A percentile compares a stretch with the other conserved stretches of the same genome.
Conservation (phyloP, 2,888 invertebrate genomes). For the Drosophila dives region DNA sequence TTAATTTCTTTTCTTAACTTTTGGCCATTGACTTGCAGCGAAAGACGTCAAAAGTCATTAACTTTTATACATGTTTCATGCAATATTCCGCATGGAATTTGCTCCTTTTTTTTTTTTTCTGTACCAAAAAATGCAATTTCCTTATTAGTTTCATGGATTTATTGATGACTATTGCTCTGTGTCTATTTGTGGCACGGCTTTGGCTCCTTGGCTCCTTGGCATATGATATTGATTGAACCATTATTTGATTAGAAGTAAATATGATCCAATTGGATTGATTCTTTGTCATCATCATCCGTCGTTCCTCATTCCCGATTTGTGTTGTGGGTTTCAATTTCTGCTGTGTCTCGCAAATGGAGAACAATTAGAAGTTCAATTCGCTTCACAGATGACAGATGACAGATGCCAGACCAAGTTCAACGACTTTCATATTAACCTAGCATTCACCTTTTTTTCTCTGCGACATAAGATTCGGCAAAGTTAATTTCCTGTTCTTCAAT, state of each 20-base stretch:
- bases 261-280: slow-evolving; percentile 52
- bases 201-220: neutral
- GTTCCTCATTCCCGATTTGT: slow-evolving; percentile 3
- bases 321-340: slow-evolving; percentile 21
- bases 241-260: slow-evolving; percentile 56
- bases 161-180: slow-evolving; percentile 19
- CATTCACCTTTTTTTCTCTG: neutral
- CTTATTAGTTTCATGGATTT: slow-evolving; percentile 54
- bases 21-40: slow-evolving; percentile 67
- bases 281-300: slow-evolving; percentile 23
- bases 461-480: slow-evolving; percentile 33
- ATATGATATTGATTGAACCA: slow-evolving; percentile 29
- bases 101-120: no score
- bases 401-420: slow-evolving; percentile 42
- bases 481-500: slow-evolving; percentile 56
- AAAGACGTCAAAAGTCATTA: slow-evolving; percentile 71
- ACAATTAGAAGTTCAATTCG: slow-evolving; percentile 58
- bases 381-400: slow-evolving; percentile 5
- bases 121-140: slow-evolving; percentile 65
- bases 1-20: slow-evolving; percentile 56
- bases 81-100: neutral
- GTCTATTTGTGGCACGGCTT: slow-evolving; percentile 18
- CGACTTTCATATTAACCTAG: slow-evolving; percentile 41
- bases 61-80: slow-evolving; percentile 52
- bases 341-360: slow-evolving; percentile 29